Evolutionary conservation across 2,113 vertebrate species (phyloP).

Genomic region (Odocoileus virginianus): DNA sequence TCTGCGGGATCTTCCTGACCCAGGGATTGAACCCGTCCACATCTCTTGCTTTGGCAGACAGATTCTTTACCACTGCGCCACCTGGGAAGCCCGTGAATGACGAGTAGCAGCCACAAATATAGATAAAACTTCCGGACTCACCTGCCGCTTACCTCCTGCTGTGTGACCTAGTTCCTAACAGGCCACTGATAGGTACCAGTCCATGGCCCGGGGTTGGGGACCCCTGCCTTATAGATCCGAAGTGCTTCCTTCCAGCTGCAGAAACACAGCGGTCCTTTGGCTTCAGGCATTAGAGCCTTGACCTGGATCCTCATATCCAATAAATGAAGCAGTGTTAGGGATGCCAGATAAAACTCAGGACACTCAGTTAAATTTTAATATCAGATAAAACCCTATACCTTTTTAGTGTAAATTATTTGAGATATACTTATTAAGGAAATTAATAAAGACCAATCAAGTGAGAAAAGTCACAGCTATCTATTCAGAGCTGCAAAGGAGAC

Average conservation of each 20-base stretch:
- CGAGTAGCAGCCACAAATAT: neutral
- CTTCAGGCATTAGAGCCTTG: neutral
- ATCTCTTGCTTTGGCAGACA: neutral
- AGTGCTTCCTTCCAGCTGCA: neutral
- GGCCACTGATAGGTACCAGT: neutral
- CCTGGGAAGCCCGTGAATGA: neutral
- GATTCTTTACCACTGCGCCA: neutral
- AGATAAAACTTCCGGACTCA: neutral
- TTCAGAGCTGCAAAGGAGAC: neutral
- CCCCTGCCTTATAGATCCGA: neutral
- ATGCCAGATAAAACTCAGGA: neutral
- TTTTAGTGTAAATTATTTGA: neutral
- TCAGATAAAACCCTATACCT: neutral
- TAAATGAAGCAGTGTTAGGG: neutral
- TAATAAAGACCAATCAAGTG: neutral
- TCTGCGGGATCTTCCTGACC: neutral
- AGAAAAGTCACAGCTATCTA: neutral
- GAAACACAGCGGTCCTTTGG: neutral
- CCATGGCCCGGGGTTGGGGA: neutral
- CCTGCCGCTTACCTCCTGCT: neutral
- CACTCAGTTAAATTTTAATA: neutral
- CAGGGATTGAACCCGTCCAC: neutral
- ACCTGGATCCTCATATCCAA: neutral
- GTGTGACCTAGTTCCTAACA: neutral
- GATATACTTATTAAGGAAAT: neutral